Evolutionary conservation across 2,113 vertebrate species (phyloP).

Genomic region (Leptobrachium ailaonicum): DNA sequence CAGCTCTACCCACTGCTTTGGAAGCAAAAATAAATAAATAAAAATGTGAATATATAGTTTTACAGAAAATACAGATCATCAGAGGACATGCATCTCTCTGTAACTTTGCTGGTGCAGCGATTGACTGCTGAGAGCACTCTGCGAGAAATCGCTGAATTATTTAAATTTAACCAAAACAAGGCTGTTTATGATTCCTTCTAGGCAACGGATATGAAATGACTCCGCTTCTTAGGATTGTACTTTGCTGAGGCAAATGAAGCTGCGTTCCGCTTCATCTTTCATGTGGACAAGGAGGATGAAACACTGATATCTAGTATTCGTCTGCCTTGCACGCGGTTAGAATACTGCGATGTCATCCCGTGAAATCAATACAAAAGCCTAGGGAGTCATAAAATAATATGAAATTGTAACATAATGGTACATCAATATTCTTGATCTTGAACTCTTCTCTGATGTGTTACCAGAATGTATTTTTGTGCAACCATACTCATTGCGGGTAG

Average conservation of each 20-base stretch:
- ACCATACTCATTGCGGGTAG: too few relatives aligned
- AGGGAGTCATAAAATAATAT: conserved; percentile 12
- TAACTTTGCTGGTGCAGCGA: neutral
- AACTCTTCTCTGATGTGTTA: too few relatives aligned
- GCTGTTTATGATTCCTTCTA: neutral
- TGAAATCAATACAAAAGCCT: conserved; percentile 11
- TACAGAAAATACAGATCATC: neutral
- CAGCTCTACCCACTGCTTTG: too few relatives aligned
- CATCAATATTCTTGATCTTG: too few relatives aligned
- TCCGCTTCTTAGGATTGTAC: conserved; percentile 1
- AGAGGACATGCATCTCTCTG: neutral
- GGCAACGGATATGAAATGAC: conserved; percentile 22
- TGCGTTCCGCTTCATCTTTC: conserved; percentile 10
- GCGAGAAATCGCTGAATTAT: conserved; percentile 27
- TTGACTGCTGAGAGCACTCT: neutral
- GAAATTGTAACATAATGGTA: neutral
- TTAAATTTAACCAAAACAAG: conserved; percentile 23
- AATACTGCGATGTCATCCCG: neutral
- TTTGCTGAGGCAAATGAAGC: conserved; percentile 14
- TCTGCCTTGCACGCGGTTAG: neutral
- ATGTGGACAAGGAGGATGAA: conserved; percentile 6
- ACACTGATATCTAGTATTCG: neutral
- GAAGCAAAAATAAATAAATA: too few relatives aligned
- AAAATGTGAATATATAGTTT: too few relatives aligned
- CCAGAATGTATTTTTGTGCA: too few relatives aligned